Evolutionary conservation across 1,140 invertebrate species (phyloP).

Genomic region (Thaumetopoea pityocampa): DNA sequence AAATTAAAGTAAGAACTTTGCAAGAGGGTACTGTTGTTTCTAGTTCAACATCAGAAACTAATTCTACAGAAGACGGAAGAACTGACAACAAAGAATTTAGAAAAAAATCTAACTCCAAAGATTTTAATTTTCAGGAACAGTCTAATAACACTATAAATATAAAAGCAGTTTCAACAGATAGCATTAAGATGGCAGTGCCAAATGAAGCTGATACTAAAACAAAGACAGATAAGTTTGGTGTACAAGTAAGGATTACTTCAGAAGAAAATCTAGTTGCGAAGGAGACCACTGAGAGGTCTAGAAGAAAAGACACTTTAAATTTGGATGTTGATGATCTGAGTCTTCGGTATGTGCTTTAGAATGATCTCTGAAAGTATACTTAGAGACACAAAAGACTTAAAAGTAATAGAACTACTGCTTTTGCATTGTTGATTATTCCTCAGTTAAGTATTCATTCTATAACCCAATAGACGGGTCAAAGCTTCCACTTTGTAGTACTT

Average conservation of each 20-base stretch:
- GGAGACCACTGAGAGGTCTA: slow-evolving; percentile 39
- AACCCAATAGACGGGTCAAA: too few relatives aligned
- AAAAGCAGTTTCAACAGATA: slow-evolving; percentile 48
- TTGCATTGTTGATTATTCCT: too few relatives aligned
- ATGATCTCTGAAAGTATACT: too few relatives aligned
- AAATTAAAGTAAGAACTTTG: slow-evolving; percentile 65
- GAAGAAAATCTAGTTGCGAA: slow-evolving; percentile 64
- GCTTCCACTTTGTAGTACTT: too few relatives aligned
- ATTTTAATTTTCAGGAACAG: slow-evolving; percentile 40
- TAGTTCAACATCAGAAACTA: slow-evolving; percentile 55
- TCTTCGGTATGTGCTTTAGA: slow-evolving; percentile 61
- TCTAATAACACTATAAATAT: slow-evolving; percentile 32
- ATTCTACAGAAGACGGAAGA: slow-evolving; percentile 42
- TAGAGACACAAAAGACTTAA: too few relatives aligned
- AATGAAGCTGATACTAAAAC: slow-evolving; percentile 55
- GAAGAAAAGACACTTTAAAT: slow-evolving; percentile 73
- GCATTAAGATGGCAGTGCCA: slow-evolving; percentile 65
- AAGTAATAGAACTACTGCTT: too few relatives aligned
- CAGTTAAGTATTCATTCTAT: too few relatives aligned
- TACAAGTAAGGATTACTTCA: slow-evolving; percentile 68
- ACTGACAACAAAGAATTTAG: slow-evolving; percentile 20
- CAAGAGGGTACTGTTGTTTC: slow-evolving; percentile 49
- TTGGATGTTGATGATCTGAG: slow-evolving; percentile 77
- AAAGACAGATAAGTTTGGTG: slow-evolving; percentile 68
- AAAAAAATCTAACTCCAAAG: slow-evolving; percentile 24